A percentile compares a stretch with the other conserved stretches of the same genome.
phyloP scores from a whole-genome alignment of 2,113 vertebrate species.

The Carassius auratus region DNA sequence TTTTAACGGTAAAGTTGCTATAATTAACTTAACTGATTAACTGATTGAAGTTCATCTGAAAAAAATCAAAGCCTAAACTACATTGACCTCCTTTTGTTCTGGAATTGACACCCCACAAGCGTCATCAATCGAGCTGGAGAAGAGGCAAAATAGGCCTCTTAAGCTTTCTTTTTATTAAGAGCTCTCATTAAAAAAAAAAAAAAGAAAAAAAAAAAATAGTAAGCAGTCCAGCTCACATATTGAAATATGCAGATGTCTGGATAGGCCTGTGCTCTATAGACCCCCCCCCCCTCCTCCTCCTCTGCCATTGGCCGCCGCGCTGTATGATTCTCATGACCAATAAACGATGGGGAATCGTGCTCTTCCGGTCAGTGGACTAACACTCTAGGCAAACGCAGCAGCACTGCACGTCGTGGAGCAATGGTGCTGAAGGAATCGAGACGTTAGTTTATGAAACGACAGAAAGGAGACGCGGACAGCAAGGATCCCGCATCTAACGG shows the following conservation, averaged over 20 bases:
- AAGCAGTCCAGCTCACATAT: background rate
- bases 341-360: constrained; percentile 60
- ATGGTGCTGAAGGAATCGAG: constrained; percentile 70
- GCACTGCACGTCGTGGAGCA: constrained; percentile 68
- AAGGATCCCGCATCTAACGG: constrained; percentile 30
- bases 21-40: background rate
- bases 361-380: constrained; percentile 66
- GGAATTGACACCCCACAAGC: background rate
- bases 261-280: background rate
- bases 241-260: constrained; percentile 40
- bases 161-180: background rate
- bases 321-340: constrained; percentile 67
- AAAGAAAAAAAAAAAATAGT: constrained; percentile 20
- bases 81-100: background rate
- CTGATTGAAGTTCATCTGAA: background rate
- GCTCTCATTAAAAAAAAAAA: constrained; percentile 5
- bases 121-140: background rate
- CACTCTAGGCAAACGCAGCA: constrained; percentile 57
- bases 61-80: background rate
- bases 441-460: constrained; percentile 52
- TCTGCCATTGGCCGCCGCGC: constrained; percentile 65
- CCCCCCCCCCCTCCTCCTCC: background rate
- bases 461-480: constrained; percentile 47
- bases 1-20: background rate
- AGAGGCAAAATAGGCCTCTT: background rate